These are phyloP conservation scores for Parauchenoglanis punctatus DNA, from an alignment of 2,797 vertebrate species.

Conservation along the genomic window DNA sequence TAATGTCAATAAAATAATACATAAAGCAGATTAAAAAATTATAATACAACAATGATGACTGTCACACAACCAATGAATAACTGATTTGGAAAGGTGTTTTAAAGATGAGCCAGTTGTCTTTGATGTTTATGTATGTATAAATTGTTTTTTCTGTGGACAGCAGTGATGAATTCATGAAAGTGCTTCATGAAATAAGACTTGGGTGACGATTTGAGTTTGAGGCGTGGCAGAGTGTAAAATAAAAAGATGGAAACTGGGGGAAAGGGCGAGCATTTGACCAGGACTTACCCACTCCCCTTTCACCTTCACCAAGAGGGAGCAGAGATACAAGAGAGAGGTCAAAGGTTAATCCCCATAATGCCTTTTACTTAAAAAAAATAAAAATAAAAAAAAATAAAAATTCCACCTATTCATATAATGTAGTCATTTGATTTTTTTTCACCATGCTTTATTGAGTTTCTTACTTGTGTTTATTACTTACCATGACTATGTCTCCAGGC, in stretches of 20 bases:
- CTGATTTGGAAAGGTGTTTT: neutral
- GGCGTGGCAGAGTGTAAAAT: slow-evolving; percentile 8
- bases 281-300: slow-evolving; percentile 93
- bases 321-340: slow-evolving; percentile 78
- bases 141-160: neutral
- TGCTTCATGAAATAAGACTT: neutral
- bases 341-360: slow-evolving; percentile 62
- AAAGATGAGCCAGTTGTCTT: neutral
- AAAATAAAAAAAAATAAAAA: too few species aligned
- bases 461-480: slow-evolving; percentile 66
- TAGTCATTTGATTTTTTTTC: neutral
- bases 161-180: neutral
- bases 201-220: neutral
- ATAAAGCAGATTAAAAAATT: too few species aligned
- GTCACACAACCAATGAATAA: neutral
- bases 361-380: neutral
- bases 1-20: neutral
- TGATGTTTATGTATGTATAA: neutral
- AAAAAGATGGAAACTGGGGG: slow-evolving; percentile 55
- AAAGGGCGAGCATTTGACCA: slow-evolving; percentile 60
- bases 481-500: slow-evolving; percentile 95
- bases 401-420: neutral
- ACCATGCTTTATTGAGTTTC: neutral
- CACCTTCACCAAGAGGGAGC: slow-evolving; percentile 87
- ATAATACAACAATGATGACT: neutral